A percentile compares a stretch with the other conserved stretches of the same genome.
Conservation (phyloP, 2,888 invertebrate species). For the Liodrosophila aerea region DNA sequence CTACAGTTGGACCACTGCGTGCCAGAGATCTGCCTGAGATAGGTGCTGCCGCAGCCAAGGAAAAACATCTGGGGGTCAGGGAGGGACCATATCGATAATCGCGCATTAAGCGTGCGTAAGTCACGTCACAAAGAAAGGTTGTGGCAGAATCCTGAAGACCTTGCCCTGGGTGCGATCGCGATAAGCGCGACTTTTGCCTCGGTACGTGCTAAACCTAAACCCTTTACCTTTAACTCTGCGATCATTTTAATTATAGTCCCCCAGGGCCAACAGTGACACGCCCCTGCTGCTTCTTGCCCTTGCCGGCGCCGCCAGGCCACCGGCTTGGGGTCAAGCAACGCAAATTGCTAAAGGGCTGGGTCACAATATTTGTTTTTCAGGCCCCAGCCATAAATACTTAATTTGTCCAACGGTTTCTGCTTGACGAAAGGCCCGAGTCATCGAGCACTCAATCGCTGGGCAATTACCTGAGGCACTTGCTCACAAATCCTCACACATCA, state of each 20-base stretch:
- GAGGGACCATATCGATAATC: slow-evolving; percentile 67
- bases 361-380: slow-evolving; percentile 66
- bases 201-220: slow-evolving; percentile 71
- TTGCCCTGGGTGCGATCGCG: slow-evolving; percentile 80
- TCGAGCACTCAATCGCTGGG: slow-evolving; percentile 28
- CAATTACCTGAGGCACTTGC: slow-evolving; percentile 36
- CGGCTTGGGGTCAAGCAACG: slow-evolving; percentile 66
- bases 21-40: slow-evolving; percentile 57
- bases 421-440: slow-evolving; percentile 43
- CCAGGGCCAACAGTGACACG: slow-evolving; percentile 16
- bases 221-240: slow-evolving; percentile 33
- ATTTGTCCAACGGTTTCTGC: slow-evolving; percentile 62
- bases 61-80: slow-evolving; percentile 6
- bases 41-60: too few relatives aligned
- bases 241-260: slow-evolving; percentile 69
- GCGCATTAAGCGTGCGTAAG: slow-evolving; percentile 75
- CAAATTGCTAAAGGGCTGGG: slow-evolving; percentile 69
- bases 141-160: slow-evolving; percentile 54
- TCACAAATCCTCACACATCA: slow-evolving; percentile 11
- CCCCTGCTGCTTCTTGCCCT: slow-evolving; percentile 15
- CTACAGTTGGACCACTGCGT: slow-evolving; percentile 50
- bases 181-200: slow-evolving; percentile 78
- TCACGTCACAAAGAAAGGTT: slow-evolving; percentile 54
- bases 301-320: not conserved
- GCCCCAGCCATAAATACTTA: slow-evolving; percentile 68